A percentile compares a stretch with the other conserved stretches of the same genome.
phyloP scores from a whole-genome alignment of 92 coral and sea anemone species.

The Micromussa lordhowensis region DNA sequence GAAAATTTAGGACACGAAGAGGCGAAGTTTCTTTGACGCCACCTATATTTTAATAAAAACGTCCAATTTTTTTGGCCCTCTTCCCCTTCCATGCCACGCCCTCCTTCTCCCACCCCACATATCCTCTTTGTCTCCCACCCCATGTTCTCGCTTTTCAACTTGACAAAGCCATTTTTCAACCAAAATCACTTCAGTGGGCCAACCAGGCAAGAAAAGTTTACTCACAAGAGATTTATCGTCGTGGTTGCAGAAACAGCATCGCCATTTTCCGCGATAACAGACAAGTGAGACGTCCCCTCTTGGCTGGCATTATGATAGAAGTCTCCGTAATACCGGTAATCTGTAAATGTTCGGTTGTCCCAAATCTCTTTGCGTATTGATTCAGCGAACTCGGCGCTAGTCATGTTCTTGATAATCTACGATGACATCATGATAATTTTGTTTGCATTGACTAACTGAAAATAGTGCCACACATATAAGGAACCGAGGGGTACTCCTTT shows the following conservation, averaged over 20 bases:
- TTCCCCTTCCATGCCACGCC: too few relatives aligned
- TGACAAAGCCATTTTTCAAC: too few relatives aligned
- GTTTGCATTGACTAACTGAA: background rate
- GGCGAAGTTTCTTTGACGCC: too few relatives aligned
- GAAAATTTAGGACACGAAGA: too few relatives aligned
- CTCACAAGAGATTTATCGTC: slow-evolving; percentile 11
- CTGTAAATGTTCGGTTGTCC: slow-evolving; percentile 69
- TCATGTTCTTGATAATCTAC: slow-evolving; percentile 76
- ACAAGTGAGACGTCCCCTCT: slow-evolving; percentile 83
- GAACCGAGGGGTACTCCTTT: background rate
- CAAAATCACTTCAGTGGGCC: background rate
- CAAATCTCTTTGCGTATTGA: slow-evolving; percentile 71
- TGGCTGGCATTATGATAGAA: slow-evolving; percentile 60
- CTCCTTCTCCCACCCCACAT: too few relatives aligned
- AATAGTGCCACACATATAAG: background rate
- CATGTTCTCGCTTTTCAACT: too few relatives aligned
- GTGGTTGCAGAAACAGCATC: slow-evolving; percentile 85
- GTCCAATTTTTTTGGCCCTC: too few relatives aligned
- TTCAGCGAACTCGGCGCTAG: slow-evolving; percentile 77
- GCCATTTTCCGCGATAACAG: slow-evolving; percentile 88
- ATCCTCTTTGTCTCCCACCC: too few relatives aligned
- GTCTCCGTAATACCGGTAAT: slow-evolving; percentile 78
- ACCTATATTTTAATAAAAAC: too few relatives aligned
- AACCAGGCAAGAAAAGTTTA: background rate
- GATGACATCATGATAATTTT: background rate